Base-by-base conservation (phyloP, 2,888 invertebrate species). In the Pocota personata region DNA sequence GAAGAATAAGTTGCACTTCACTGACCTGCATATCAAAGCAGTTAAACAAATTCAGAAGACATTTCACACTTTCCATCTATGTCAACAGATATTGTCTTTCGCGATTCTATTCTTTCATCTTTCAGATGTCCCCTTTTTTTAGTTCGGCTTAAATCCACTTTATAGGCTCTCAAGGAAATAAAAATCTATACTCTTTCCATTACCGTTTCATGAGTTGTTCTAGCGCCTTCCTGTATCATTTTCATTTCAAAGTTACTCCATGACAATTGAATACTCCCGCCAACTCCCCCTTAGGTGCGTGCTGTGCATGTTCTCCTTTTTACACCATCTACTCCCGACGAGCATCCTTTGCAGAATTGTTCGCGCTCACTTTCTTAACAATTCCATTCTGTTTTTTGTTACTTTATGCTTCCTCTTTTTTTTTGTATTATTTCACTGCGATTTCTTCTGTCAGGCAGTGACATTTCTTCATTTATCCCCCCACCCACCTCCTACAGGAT, bases 401-500 rank as follows among this genome's bases (percentile, higher is more conserved):
- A 75, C 69, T 76, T 76, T 76, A 24, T 62, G 21, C 48, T 77
- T 77, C 72, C 60, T 73, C 80, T 77, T 1, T 40, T 14, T 6
- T 40, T n/a, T 40, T 40, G 4, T 40, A 77, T 77, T 86, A 77
- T 82, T 86, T 80, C 30, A 60, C 76, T 80, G 64, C 64, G 64
- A 75, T 71, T 62, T 50, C 76, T 80, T 52, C 52, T 80, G 82
- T 82, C 82, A 82, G 71, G 66, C 82, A 82, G 80, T 86, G 86
- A 82, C 82, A 82, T 86, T 86, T 86, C 86, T 86, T 82, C 77
- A 82, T 67, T 71, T 66, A 40, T 16, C 10, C 46, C 27, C 4
- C 35, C 27, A 7, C 35, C 50, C 14, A 16, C 55, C n/a, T 10
- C 46, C 21, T 50, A 64, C 86, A 67, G 72, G 76, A 86, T 86